These are phyloP conservation scores for Delia radicum DNA, from an alignment of 1,140 invertebrate species.

Conservation along the genomic window DNA sequence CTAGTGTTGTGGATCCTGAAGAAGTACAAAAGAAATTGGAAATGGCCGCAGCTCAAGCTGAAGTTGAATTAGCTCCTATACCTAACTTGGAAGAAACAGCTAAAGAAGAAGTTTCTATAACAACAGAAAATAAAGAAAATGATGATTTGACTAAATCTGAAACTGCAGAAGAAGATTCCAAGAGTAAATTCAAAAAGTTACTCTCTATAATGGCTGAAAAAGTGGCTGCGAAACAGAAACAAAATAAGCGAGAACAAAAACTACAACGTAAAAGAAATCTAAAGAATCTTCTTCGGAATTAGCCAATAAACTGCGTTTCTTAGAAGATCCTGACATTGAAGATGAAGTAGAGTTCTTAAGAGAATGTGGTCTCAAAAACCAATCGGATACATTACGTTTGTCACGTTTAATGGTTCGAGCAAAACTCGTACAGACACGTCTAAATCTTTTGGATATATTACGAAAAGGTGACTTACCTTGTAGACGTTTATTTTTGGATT, in stretches of 20 bases:
- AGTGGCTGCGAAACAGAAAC: conserved; percentile 27
- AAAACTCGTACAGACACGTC: conserved; percentile 73
- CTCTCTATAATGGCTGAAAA: conserved; percentile 20
- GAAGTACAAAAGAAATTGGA: conserved; percentile 37
- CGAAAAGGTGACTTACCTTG: conserved; percentile 75
- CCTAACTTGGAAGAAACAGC: not conserved
- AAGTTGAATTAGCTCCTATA: conserved; percentile 16
- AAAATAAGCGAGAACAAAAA: conserved; percentile 41
- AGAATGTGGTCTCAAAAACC: conserved; percentile 79
- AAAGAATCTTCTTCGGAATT: not conserved
- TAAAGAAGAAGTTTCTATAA: not conserved
- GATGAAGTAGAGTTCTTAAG: conserved; percentile 76
- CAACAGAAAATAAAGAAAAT: not conserved
- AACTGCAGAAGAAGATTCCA: conserved; percentile 23
- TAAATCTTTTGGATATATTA: conserved; percentile 69
- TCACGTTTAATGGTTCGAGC: conserved; percentile 90
- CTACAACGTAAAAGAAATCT: conserved; percentile 52
- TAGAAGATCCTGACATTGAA: conserved; percentile 65
- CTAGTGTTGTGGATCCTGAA: conserved; percentile 31
- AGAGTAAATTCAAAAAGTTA: conserved; percentile 21
- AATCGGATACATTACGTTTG: conserved; percentile 82
- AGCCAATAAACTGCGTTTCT: conserved; percentile 31
- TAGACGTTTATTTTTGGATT: conserved; percentile 88
- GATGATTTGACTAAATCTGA: not conserved
- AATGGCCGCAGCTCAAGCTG: conserved; percentile 25